Evolutionary conservation across 2,113 vertebrate genomes (phyloP), one percentile per base, ranked within the genome.

Genomic region (Tupaia tana): DNA sequence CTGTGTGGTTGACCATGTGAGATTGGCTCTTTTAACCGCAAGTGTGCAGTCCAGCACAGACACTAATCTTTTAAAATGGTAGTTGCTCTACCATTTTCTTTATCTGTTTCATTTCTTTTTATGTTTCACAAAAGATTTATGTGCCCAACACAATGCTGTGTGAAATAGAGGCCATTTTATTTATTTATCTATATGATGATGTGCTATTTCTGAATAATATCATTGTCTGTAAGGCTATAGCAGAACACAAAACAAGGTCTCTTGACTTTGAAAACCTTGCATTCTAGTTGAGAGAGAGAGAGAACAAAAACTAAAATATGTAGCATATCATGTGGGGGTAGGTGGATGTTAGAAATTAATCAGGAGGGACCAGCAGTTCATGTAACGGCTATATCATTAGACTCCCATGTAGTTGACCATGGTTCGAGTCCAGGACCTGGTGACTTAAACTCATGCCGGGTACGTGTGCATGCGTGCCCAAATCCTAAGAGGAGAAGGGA

Each of bases 141-240:
- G 14, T 19, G 0, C 2, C 19, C 0, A 43, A 64, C 14, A 82
- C 4, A 70, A 70, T 78, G 66, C 14, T 77, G 31, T 91, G 52
- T 64, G 80, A 89, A 85, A 73, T 22, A 84, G 7, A 63, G 89
- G 14, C 24, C 8, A 31, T 90, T 78, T 86, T 54, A 58, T 58
- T 77, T 79, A 58, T 85, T 59, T 9, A 77, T 69, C 86, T 77
- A 86, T 77, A 75, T 89, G 24, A 70, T 75, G 18, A 85, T 93
- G 4, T 16, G 25, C 19, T 93, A n/a, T 81, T 86, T 86, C 34
- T 70, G 29, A 56, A 87, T 3, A 77, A n/a, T 64, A 64, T 59
- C 82, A 5, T 86, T 81, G 3, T 27, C 83, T 69, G 16, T 67
- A 18, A 79, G 4, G 18, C 14, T 59, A 64, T 14, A 66, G 43